phyloP scores from a whole-genome alignment of 1,140 invertebrate genomes.

The Saccostrea cuccullata region DNA sequence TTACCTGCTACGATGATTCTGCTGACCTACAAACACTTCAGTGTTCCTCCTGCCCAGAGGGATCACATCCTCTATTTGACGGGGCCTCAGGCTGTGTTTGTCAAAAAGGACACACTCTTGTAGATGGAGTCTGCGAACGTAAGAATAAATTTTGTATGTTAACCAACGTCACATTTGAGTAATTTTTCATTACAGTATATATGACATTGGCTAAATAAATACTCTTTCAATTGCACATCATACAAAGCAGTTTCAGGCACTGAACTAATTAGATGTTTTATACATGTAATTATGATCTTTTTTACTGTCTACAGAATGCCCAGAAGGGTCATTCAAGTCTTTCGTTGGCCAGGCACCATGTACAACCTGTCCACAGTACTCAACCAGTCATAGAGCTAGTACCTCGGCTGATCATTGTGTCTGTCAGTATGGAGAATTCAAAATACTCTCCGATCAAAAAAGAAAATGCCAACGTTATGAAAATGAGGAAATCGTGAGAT shows the following conservation, averaged over 20 bases:
- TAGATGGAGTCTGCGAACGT: background rate
- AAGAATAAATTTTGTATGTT: background rate
- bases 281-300: too few species aligned
- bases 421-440: background rate
- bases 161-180: too few species aligned
- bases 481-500: constrained; percentile 9
- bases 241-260: too few species aligned
- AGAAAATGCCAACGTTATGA: constrained; percentile 15
- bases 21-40: background rate
- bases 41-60: background rate
- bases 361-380: background rate
- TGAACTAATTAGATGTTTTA: too few species aligned
- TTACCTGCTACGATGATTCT: background rate
- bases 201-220: too few species aligned
- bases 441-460: background rate
- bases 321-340: background rate
- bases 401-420: background rate
- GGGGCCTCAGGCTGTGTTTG: background rate
- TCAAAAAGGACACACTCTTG: background rate
- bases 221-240: too few species aligned
- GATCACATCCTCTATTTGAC: background rate
- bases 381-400: background rate
- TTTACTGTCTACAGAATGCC: background rate
- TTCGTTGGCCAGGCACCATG: background rate
- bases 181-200: too few species aligned